phyloP scores from a whole-genome alignment of 2,113 vertebrate species.

The Dendropsophus ebraccatus region DNA sequence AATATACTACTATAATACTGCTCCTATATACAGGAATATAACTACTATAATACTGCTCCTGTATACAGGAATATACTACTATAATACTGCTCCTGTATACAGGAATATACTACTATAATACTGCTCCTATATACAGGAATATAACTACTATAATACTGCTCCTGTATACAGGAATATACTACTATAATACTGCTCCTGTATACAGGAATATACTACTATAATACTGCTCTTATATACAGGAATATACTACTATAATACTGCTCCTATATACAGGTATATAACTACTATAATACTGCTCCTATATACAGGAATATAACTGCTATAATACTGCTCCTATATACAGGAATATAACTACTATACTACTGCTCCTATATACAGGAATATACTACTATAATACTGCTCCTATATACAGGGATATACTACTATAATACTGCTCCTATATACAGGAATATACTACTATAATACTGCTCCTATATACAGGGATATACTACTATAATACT shows the following conservation, averaged over 20 bases:
- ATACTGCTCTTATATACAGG: background rate
- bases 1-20: too few relatives aligned
- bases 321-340: too few relatives aligned
- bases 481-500: too few relatives aligned
- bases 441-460: too few relatives aligned
- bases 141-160: constrained; percentile 12
- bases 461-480: too few relatives aligned
- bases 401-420: too few relatives aligned
- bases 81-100: background rate
- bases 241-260: background rate
- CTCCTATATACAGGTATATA: background rate
- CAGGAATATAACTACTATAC: too few relatives aligned
- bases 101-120: constrained; percentile 17
- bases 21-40: too few relatives aligned
- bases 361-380: too few relatives aligned
- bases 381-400: too few relatives aligned
- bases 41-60: constrained; percentile 1
- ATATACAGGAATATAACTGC: too few relatives aligned
- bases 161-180: background rate
- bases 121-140: background rate
- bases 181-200: background rate
- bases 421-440: too few relatives aligned
- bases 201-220: background rate
- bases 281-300: background rate
- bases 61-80: background rate